A percentile compares a stretch with the other conserved stretches of the same genome.
phyloP scores from a whole-genome alignment of 2,113 vertebrate species.

The Elephas maximus region DNA sequence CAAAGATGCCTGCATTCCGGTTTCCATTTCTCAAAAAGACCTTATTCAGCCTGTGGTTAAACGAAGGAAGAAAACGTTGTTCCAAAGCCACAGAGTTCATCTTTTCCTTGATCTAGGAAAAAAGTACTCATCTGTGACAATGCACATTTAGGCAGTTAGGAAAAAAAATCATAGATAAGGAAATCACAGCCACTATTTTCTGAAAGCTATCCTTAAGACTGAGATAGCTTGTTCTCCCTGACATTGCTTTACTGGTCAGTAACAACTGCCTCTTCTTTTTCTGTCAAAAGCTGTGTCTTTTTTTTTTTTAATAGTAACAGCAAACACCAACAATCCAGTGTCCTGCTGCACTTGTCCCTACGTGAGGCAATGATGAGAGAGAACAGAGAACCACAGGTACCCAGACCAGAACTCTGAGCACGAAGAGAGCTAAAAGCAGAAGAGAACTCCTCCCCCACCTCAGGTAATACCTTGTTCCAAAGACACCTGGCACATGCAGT shows the following conservation, averaged over 20 bases:
- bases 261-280: not conserved
- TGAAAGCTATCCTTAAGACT: not conserved
- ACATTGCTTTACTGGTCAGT: not conserved
- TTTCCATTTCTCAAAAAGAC: conserved; percentile 61
- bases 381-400: not conserved
- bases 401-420: not conserved
- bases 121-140: conserved; percentile 57
- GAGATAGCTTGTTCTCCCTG: not conserved
- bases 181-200: conserved; percentile 30
- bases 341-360: not conserved
- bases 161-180: conserved; percentile 73
- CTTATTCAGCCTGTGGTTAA: not conserved
- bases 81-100: conserved; percentile 43
- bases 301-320: not conserved
- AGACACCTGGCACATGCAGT: not conserved
- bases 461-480: not conserved
- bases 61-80: conserved; percentile 42
- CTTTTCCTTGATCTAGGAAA: conserved; percentile 67
- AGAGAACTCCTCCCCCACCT: not conserved
- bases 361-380: not conserved
- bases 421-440: not conserved
- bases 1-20: conserved; percentile 43
- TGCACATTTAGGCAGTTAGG: conserved; percentile 19
- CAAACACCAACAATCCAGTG: not conserved
- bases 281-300: conserved; percentile 16